A percentile compares a stretch with the other conserved stretches of the same genome.
These are phyloP conservation scores for Smittia sp. DNA, from an alignment of 2,888 invertebrate species.

Conservation along the genomic window DNA sequence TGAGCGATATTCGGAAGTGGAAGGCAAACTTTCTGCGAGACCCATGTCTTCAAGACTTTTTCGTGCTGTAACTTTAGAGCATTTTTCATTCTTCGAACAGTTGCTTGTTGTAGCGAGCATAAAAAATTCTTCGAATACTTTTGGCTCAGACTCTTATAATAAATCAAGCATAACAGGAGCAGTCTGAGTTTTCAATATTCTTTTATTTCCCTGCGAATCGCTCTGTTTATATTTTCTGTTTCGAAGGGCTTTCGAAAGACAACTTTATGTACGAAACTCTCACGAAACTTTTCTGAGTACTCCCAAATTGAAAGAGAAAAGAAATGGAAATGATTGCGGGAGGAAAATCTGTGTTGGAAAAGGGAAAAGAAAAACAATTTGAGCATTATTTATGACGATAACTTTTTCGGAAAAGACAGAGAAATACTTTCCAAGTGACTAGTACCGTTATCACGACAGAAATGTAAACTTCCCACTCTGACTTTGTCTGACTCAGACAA, in stretches of 20 bases:
- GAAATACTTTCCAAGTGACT: conserved; percentile 2
- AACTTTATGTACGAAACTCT: neutral
- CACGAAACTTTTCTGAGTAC: neutral
- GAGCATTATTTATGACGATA: conserved; percentile 33
- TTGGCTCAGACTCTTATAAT: neutral
- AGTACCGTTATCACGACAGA: conserved; percentile 6
- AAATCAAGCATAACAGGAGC: conserved; percentile 15
- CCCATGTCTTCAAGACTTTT: neutral
- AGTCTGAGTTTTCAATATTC: conserved; percentile 16
- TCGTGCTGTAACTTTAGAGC: neutral
- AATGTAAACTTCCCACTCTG: neutral
- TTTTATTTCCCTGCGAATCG: neutral
- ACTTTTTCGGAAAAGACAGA: conserved; percentile 11
- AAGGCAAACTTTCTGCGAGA: too few species aligned
- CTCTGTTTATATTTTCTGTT: neutral
- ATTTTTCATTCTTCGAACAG: neutral
- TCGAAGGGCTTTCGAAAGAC: neutral
- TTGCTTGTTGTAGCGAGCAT: neutral
- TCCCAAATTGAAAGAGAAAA: neutral
- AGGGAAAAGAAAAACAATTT: conserved; percentile 27
- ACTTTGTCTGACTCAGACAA: neutral
- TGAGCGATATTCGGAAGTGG: too few species aligned
- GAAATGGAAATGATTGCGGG: neutral
- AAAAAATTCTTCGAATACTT: neutral
- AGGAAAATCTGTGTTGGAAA: conserved; percentile 2